Evolutionary conservation across 2,888 invertebrate species (phyloP).

Genomic region (Hoplodrina blanda): DNA sequence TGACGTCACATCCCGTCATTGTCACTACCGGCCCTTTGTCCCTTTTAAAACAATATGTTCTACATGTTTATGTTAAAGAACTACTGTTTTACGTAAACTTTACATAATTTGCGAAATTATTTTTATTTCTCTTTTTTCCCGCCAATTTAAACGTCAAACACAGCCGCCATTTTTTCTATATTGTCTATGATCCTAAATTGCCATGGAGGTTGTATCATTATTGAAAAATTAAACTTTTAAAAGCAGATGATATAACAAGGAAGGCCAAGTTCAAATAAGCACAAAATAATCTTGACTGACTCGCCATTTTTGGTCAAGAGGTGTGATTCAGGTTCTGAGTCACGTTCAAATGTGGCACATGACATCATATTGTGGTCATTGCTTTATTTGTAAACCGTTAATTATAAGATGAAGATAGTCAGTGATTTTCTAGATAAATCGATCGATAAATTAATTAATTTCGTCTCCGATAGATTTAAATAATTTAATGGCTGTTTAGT

Average conservation of each 20-base stretch:
- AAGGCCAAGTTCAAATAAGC: conserved; percentile 67
- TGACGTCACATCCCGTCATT: conserved; percentile 78
- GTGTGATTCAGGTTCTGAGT: conserved; percentile 63
- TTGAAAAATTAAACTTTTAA: conserved; percentile 35
- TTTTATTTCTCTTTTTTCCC: neutral
- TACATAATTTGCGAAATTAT: neutral
- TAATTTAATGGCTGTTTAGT: conserved; percentile 15
- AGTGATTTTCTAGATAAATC: conserved; percentile 39
- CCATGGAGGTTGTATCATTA: conserved; percentile 2
- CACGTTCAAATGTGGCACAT: conserved; percentile 47
- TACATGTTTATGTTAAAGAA: conserved; percentile 28
- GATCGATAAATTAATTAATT: conserved; percentile 34
- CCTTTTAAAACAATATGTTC: conserved; percentile 59
- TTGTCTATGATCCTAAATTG: conserved; percentile 19
- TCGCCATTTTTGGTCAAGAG: conserved; percentile 62
- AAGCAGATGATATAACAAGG: conserved; percentile 53
- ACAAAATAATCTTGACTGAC: conserved; percentile 52
- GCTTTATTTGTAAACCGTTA: conserved; percentile 53
- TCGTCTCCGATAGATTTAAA: conserved; percentile 9
- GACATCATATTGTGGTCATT: conserved; percentile 61
- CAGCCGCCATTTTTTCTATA: neutral
- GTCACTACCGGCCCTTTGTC: conserved; percentile 64
- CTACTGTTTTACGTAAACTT: neutral
- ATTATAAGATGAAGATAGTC: conserved; percentile 38
- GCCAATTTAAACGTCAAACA: conserved; percentile 2